Evolutionary conservation across 2,113 vertebrate genomes (phyloP), one percentile per base, ranked within the genome.

Genomic region (Butastur rufipennis): DNA sequence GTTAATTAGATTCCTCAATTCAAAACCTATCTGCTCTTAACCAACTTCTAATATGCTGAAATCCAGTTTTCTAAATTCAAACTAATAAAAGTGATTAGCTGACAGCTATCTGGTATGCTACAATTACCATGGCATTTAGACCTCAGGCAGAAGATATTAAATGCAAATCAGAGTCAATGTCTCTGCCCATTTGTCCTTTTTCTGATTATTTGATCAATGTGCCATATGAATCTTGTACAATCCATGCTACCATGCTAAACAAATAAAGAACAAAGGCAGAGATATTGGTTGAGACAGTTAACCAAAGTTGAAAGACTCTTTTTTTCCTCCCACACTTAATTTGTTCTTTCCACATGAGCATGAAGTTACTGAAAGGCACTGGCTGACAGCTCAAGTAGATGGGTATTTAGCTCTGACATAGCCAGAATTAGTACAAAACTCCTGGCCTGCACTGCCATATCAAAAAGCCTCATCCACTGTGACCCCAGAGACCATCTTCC

Each of bases 1-100:
- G 97, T 97, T 98, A 98, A 98, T 98, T 98, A 98, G 97, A 96
- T 97, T 93, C 93, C 77, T 97, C 97, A 90, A 92, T 97, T 98
- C 96, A 97, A 96, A 97, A 96, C 78, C 96, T 97, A 97, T 97
- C 97, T 97, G 83, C 84, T 95, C 88, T 94, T 97, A 97, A 98
- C 86, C 87, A 96, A 97, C 95, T 98, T 97, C 90, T 97, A 97
- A 98, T 97, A 96, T 27, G 88, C 86, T 90, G 95, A 93, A 97
- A 97, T 97, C 81, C 96, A 94, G 95, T 97, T 97, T 97, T 96
- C 97, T 95, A 97, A 97, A 98, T 97, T 95, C 97, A 96, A 96
- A 97, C 96, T 97, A 97, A 98, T 98, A 97, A 96, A 97, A 97
- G 96, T 89, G 96, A 97, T 98, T 97, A 96, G 97, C 92, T 97